Percentiles rank a stretch among this genome's conserved stretches.
Evolutionary conservation across 2,888 invertebrate species (phyloP).

Genomic region (Pseudoips prasinana): DNA sequence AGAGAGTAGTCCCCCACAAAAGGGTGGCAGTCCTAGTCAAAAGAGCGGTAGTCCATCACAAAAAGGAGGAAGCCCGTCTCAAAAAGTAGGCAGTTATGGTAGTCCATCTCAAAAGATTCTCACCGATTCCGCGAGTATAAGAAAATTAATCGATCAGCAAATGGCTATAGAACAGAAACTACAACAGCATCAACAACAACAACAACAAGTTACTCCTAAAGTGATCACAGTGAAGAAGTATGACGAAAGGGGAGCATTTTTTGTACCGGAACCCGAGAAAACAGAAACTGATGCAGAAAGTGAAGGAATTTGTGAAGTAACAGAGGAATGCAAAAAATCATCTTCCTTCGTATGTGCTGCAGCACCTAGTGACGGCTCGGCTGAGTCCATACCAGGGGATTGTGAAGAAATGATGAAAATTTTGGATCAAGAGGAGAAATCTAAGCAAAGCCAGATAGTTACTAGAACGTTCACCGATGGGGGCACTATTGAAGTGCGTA

Average conservation of each 20-base stretch:
- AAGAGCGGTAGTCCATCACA: constrained; percentile 76
- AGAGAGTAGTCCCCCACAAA: constrained; percentile 82
- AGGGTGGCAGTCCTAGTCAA: constrained; percentile 69
- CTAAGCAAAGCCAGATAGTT: constrained; percentile 43
- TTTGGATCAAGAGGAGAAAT: constrained; percentile 76
- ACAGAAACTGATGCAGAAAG: constrained; percentile 40
- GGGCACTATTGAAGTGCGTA: constrained; percentile 67
- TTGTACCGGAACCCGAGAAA: constrained; percentile 64
- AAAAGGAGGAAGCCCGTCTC: constrained; percentile 73
- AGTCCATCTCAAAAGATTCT: constrained; percentile 73
- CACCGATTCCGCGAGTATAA: constrained; percentile 72
- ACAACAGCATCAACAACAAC: constrained; percentile 41
- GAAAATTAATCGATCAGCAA: constrained; percentile 75
- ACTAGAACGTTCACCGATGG: constrained; percentile 56
- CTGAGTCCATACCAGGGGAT: constrained; percentile 80
- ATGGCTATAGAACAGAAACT: constrained; percentile 70
- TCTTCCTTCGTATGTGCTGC: constrained; percentile 72
- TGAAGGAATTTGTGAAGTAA: constrained; percentile 45
- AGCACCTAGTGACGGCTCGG: constrained; percentile 74
- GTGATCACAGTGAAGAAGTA: constrained; percentile 73
- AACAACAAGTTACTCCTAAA: constrained; percentile 60
- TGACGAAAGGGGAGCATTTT: constrained; percentile 74
- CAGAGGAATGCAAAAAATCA: constrained; percentile 68
- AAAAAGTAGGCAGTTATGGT: constrained; percentile 69
- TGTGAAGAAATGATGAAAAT: constrained; percentile 83